Conservation (phyloP, 2,888 invertebrate genomes). For the Latrodectus hesperus region DNA sequence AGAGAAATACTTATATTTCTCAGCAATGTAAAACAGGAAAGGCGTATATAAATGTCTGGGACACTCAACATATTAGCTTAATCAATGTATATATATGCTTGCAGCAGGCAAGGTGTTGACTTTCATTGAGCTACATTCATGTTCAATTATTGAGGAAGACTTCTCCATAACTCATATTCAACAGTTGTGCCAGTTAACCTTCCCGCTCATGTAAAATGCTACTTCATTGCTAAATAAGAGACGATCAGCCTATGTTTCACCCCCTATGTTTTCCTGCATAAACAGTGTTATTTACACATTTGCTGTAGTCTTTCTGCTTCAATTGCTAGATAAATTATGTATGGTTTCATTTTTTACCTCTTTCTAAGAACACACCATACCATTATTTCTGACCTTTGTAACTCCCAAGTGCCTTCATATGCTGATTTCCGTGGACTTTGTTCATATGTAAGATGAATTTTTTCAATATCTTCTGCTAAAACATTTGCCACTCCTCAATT, state of each 20-base stretch:
- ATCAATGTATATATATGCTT: too few relatives aligned
- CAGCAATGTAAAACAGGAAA: too few relatives aligned
- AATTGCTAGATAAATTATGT: conserved; percentile 13
- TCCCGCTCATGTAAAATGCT: conserved; percentile 6
- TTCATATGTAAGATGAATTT: too few relatives aligned
- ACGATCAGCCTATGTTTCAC: not conserved
- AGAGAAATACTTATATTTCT: too few relatives aligned
- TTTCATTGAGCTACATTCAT: not conserved
- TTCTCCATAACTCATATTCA: not conserved
- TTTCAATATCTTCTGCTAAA: too few relatives aligned
- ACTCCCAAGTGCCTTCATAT: not conserved
- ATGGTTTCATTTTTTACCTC: conserved; percentile 8
- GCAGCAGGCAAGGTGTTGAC: too few relatives aligned
- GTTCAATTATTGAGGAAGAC: not conserved
- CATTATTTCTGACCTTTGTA: conserved; percentile 5
- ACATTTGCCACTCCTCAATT: too few relatives aligned
- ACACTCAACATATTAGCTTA: too few relatives aligned
- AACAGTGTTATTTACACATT: not conserved
- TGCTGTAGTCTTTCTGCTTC: not conserved
- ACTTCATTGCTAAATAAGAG: conserved; percentile 8
- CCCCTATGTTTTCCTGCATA: conserved; percentile 15
- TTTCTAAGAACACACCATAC: conserved; percentile 4
- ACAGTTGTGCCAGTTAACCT: not conserved
- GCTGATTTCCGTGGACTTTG: not conserved
- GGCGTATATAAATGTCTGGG: too few relatives aligned